A percentile compares a stretch with the other conserved stretches of the same genome.
Evolutionary conservation across 2,888 invertebrate genomes (phyloP).

Genomic region (Heteromyza rotundicornis): DNA sequence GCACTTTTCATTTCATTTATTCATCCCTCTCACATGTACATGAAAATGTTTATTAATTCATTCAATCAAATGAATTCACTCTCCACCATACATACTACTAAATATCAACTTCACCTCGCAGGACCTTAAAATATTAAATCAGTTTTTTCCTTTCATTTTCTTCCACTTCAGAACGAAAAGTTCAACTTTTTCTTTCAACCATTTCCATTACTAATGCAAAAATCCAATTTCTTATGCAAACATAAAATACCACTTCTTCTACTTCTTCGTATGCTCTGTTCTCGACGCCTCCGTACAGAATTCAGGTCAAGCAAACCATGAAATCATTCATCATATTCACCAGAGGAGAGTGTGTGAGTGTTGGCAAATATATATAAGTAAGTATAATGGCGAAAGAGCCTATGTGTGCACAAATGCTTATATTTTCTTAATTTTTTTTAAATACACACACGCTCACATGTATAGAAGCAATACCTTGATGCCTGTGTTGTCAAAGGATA

Average conservation of each 20-base stretch:
- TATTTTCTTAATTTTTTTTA: too few species aligned
- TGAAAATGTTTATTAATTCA: too few species aligned
- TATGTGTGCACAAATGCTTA: constrained; percentile 42
- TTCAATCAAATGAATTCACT: too few species aligned
- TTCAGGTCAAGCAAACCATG: constrained; percentile 59
- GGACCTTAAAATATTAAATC: too few species aligned
- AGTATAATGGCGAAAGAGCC: constrained; percentile 38
- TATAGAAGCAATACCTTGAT: constrained; percentile 41
- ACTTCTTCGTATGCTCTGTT: not conserved
- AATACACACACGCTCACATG: constrained; percentile 25
- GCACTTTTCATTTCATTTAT: too few species aligned
- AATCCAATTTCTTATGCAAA: constrained; percentile 61
- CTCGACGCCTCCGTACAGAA: constrained; percentile 39
- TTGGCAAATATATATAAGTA: not conserved
- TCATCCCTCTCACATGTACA: too few species aligned
- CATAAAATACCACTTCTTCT: constrained; percentile 50
- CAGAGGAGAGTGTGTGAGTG: constrained; percentile 32
- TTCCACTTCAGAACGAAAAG: too few species aligned
- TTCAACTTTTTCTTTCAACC: too few species aligned
- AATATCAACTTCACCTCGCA: too few species aligned
- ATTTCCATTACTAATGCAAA: constrained; percentile 61
- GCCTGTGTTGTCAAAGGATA: constrained; percentile 40
- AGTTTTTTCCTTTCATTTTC: too few species aligned
- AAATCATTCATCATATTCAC: constrained; percentile 60
- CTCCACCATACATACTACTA: too few species aligned